Evolutionary conservation across 2,113 vertebrate species (phyloP).

Genomic region (Azemiops feae): DNA sequence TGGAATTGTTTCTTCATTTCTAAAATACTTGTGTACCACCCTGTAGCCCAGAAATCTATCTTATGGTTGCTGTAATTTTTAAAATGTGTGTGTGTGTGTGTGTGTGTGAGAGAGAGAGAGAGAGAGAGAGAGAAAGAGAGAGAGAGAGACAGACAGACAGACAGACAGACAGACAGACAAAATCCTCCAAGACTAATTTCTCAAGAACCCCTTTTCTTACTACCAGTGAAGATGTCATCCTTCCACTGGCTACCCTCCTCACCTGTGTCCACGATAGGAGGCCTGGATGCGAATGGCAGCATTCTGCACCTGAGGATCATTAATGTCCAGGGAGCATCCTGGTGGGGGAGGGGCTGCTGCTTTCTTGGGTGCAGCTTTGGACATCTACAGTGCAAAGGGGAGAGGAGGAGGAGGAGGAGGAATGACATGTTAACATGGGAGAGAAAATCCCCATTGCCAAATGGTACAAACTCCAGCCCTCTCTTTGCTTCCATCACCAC

Average conservation of each 20-base stretch:
- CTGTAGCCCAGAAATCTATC: background rate
- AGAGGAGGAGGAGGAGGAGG: background rate
- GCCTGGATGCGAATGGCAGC: conserved; percentile 71
- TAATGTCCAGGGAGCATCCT: conserved; percentile 66
- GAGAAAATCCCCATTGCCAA: background rate
- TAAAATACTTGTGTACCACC: background rate
- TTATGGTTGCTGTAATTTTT: background rate
- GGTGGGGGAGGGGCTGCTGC: conserved; percentile 45
- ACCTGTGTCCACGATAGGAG: conserved; percentile 72
- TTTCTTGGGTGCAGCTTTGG: conserved; percentile 60
- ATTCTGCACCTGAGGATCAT: conserved; percentile 67
- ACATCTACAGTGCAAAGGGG: conserved; percentile 55
- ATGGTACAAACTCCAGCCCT: too few species aligned
- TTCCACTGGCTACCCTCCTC: background rate
- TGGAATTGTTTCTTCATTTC: background rate
- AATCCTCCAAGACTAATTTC: background rate
- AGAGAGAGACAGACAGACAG: background rate
- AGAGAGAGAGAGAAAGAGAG: too few species aligned
- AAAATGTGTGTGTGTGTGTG: background rate
- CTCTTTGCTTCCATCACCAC: background rate
- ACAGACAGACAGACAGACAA: background rate
- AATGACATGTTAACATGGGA: background rate
- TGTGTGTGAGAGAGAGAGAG: background rate
- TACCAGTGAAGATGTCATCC: background rate
- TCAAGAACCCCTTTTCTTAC: background rate